phyloP scores from a whole-genome alignment of 2,888 invertebrate genomes.

The Erebia ligea region DNA sequence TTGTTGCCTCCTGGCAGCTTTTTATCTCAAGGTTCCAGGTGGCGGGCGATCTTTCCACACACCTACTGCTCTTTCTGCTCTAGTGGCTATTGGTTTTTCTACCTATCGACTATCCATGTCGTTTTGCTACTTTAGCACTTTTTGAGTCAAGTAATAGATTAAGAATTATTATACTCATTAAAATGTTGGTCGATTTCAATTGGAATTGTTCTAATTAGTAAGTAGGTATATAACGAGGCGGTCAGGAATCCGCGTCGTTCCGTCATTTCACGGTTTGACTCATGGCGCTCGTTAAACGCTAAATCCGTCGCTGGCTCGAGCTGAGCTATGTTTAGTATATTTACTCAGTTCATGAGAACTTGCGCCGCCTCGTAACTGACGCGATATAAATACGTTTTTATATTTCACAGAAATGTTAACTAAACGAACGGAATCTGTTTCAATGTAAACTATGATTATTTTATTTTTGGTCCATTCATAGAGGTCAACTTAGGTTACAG shows the following conservation, averaged over 20 bases:
- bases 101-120: too few species aligned
- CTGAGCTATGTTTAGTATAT: neutral
- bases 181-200: too few species aligned
- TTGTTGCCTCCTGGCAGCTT: too few species aligned
- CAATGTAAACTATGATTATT: neutral
- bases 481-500: neutral
- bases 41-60: too few species aligned
- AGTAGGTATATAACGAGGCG: neutral
- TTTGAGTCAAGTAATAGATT: too few species aligned
- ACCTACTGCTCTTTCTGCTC: too few species aligned
- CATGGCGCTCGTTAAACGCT: neutral
- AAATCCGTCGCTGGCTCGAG: neutral
- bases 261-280: neutral
- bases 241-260: neutral
- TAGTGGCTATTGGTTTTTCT: too few species aligned
- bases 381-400: constrained; percentile 1
- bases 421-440: neutral
- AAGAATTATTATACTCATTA: too few species aligned
- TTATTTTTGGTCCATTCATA: neutral
- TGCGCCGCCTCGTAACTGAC: neutral
- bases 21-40: too few species aligned
- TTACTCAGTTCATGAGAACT: neutral
- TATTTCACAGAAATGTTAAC: constrained; percentile 9
- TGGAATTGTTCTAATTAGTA: neutral
- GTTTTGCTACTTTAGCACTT: too few species aligned